Conservation (phyloP, 2,113 vertebrate genomes). For the Telmatochromis sp. region DNA sequence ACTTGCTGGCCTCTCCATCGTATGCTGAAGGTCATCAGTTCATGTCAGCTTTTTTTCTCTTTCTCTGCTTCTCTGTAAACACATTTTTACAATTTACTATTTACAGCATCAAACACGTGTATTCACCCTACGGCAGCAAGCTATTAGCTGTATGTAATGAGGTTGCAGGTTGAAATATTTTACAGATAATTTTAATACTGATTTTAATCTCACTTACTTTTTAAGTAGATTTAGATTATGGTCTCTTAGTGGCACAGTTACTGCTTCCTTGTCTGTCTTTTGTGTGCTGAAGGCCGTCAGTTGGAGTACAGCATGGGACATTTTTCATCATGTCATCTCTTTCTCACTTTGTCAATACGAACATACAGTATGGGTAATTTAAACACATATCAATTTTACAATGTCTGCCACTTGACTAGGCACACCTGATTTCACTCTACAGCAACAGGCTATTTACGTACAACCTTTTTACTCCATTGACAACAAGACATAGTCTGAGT, state of each 20-base stretch:
- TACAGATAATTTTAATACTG: background rate
- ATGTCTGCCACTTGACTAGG: background rate
- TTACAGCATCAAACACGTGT: background rate
- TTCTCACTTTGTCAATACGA: background rate
- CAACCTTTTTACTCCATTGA: background rate
- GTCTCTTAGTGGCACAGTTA: background rate
- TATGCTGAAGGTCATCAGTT: background rate
- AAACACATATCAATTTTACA: background rate
- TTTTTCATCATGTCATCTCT: background rate
- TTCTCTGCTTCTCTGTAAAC: background rate
- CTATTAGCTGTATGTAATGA: background rate
- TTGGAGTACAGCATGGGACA: background rate
- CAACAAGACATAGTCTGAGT: background rate
- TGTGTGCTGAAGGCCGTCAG: background rate
- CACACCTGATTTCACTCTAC: background rate
- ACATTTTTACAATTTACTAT: background rate
- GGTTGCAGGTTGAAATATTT: background rate
- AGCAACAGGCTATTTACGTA: background rate
- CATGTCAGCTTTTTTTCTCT: background rate
- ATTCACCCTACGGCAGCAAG: background rate
- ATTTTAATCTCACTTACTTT: background rate
- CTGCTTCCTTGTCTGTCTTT: background rate
- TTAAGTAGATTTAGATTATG: background rate
- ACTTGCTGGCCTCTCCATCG: background rate
- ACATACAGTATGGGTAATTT: background rate